Evolutionary conservation across 2,113 vertebrate species (phyloP).

Genomic region (Stegastes partitus): DNA sequence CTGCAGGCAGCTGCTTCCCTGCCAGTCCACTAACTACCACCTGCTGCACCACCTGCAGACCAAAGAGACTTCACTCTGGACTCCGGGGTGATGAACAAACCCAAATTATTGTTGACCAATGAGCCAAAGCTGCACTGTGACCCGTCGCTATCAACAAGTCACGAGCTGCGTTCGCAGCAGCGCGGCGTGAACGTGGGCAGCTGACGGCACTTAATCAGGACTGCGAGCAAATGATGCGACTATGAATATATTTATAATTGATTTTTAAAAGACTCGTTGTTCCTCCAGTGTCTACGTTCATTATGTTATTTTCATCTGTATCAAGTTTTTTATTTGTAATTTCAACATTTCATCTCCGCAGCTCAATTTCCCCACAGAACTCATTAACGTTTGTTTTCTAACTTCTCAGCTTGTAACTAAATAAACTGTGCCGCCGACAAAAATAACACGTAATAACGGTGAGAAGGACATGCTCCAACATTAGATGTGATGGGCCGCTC

Average conservation of each 20-base stretch:
- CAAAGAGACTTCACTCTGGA: constrained; percentile 40
- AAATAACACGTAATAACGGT: background rate
- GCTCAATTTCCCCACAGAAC: background rate
- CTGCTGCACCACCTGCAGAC: constrained; percentile 70
- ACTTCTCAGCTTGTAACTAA: constrained; percentile 19
- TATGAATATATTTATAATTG: background rate
- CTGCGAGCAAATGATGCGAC: background rate
- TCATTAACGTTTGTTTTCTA: constrained; percentile 18
- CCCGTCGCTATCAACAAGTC: constrained; percentile 37
- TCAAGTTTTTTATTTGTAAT: background rate
- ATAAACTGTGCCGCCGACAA: constrained; percentile 8
- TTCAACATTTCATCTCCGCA: background rate
- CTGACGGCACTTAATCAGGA: background rate
- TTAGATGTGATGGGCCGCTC: background rate
- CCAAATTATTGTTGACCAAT: constrained; percentile 55
- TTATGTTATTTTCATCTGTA: background rate
- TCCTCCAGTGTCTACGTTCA: background rate
- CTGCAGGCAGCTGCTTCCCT: constrained; percentile 50
- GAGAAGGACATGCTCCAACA: background rate
- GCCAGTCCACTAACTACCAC: constrained; percentile 59
- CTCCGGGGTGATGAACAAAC: constrained; percentile 49
- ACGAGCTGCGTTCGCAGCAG: constrained; percentile 31
- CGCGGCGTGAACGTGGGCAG: background rate
- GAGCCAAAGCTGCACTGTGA: constrained; percentile 52
- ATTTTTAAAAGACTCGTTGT: background rate